Percentiles rank a stretch among this genome's conserved stretches.
These are phyloP conservation scores for Syngnathus floridae DNA, from an alignment of 2,113 vertebrate genomes.

Conservation along the genomic window DNA sequence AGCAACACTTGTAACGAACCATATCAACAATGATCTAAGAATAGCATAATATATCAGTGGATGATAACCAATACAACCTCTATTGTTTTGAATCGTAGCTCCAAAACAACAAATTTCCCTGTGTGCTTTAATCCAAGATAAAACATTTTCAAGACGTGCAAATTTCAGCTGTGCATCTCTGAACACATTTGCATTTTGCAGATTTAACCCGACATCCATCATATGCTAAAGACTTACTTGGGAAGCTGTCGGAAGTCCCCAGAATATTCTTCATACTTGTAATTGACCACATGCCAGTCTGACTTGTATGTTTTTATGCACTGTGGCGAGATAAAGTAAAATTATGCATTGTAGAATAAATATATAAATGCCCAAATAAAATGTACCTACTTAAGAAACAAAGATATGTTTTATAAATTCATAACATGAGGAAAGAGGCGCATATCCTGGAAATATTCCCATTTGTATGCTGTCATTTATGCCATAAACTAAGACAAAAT, in stretches of 20 bases:
- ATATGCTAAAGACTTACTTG: conserved; percentile 72
- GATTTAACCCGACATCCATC: not conserved
- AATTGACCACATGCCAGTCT: conserved; percentile 93
- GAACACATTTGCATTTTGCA: conserved; percentile 5
- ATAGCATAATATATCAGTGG: conserved; percentile 37
- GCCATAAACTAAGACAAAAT: conserved; percentile 1
- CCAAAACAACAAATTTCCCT: conserved; percentile 17
- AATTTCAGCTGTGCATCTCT: conserved; percentile 21
- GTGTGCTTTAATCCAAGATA: conserved; percentile 30
- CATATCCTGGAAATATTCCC: not conserved
- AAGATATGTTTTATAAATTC: conserved; percentile 1
- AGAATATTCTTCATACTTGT: conserved; percentile 96
- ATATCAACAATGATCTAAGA: conserved; percentile 29
- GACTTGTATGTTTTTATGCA: conserved; percentile 96
- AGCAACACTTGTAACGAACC: not conserved
- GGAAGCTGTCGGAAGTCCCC: conserved; percentile 94
- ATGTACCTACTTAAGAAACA: too few species aligned
- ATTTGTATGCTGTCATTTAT: not conserved
- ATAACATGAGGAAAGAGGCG: conserved; percentile 5
- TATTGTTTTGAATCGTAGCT: conserved; percentile 2
- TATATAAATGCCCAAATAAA: not conserved
- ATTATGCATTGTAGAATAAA: not conserved
- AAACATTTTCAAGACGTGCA: conserved; percentile 14
- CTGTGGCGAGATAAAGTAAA: conserved; percentile 58
- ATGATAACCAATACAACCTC: conserved; percentile 10